Percentiles rank a stretch among this genome's conserved stretches.
These are phyloP conservation scores for Myrmophylax atrothorax DNA, from an alignment of 2,113 vertebrate species.

Conservation along the genomic window DNA sequence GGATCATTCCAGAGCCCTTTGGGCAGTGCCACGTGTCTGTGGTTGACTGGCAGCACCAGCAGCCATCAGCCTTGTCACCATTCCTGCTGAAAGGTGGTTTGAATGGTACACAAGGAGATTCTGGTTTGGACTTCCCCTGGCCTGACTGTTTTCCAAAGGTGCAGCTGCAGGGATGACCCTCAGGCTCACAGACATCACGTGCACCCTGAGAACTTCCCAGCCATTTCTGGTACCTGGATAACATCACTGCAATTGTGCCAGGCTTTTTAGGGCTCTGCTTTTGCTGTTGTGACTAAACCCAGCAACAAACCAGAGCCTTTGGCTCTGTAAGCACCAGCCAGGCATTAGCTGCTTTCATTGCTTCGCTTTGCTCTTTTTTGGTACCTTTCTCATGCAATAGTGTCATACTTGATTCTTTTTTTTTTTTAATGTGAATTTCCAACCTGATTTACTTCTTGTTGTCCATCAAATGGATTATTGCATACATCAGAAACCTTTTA, in stretches of 20 bases:
- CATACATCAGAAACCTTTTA: background rate
- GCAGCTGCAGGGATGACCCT: background rate
- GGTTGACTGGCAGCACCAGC: background rate
- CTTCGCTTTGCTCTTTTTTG: background rate
- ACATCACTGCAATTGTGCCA: rapidly evolving
- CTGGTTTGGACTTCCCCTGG: background rate
- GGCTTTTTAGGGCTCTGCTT: background rate
- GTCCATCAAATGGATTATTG: background rate
- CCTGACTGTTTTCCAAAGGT: background rate
- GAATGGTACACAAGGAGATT: background rate
- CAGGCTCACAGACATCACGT: background rate
- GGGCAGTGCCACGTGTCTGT: rapidly evolving
- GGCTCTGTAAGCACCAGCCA: background rate
- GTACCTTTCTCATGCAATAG: background rate
- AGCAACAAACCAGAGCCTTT: background rate
- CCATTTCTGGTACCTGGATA: background rate
- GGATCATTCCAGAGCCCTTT: background rate
- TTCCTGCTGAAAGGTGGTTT: background rate
- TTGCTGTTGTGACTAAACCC: background rate
- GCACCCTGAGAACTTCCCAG: background rate
- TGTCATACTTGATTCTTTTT: background rate
- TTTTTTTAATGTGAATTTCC: background rate
- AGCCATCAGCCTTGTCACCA: background rate
- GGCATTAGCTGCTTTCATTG: background rate
- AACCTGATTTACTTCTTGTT: background rate